Base-by-base conservation (phyloP, 1,140 invertebrate genomes). In the Euura saliciscinereae region DNA sequence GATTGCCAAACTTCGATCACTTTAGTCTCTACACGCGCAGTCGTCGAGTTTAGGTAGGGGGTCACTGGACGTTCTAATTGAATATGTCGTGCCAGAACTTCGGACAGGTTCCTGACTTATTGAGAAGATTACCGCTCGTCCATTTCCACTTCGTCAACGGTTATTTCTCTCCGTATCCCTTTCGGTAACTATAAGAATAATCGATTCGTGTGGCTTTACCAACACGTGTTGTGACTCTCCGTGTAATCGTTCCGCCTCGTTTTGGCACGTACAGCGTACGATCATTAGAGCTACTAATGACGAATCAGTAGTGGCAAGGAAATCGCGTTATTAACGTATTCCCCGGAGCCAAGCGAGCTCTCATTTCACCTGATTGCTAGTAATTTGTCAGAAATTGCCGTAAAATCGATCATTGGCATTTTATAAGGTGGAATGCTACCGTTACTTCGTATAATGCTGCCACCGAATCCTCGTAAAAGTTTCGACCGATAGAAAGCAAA, bases 261-360 rank as follows among this genome's bases (percentile, higher is more conserved):
- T 81, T 82, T 77, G 75, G 75, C 80, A 82, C 79, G 80, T 82
- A 81, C 81, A 81, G 77, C 66, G 73, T 74, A 28, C 28, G 78
- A 82, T 80, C 75, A 79, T 75, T 73, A 75, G 66, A 75, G 70
- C 67, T 51, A 45, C 70, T 73, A 64, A 71, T 42, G 43, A 68
- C 69, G 74, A 79, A 77, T 73, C 73, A 46, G 67, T 67, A 68
- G 70, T 74, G 77, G 75, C 65, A 70, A 73, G 73, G 67, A 79
- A 46, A 78, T 77, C 77, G 79, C 76, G 80, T 80, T 81, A 78
- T 81, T 81, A 82, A 81, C 80, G 79, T 80, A 79, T 81, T 82
- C 81, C 75, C 76, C 71, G 79, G 78, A 82, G 77, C 75, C 79
- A 79, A 76, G 75, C 75, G 70, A 77, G 80, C 78, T 75, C 73